phyloP scores from a whole-genome alignment of 2,888 invertebrate genomes.

The Operophtera brumata region DNA sequence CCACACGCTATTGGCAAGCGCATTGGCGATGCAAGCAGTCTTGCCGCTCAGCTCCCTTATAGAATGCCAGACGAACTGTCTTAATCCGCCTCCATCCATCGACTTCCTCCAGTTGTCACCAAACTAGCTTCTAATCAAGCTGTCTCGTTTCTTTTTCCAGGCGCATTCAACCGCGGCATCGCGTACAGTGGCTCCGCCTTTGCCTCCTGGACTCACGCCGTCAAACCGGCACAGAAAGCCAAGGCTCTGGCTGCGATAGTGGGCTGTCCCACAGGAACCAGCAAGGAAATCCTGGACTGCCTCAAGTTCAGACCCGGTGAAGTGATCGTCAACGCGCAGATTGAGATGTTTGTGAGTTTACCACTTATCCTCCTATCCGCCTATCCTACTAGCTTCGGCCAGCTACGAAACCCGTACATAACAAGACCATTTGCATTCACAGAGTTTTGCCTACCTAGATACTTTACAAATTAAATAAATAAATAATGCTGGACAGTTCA shows the following conservation, averaged over 20 bases:
- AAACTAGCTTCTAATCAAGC: not conserved
- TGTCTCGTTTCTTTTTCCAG: conserved; percentile 43
- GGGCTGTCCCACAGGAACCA: conserved; percentile 81
- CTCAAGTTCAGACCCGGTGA: conserved; percentile 82
- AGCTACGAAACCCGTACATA: no score
- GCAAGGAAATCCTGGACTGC: conserved; percentile 82
- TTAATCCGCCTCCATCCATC: no score
- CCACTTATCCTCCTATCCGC: not conserved
- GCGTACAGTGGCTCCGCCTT: conserved; percentile 87
- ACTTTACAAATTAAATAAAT: no score
- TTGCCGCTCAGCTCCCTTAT: no score
- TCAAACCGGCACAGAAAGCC: conserved; percentile 82
- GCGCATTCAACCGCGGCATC: conserved; percentile 82
- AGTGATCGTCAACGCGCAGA: conserved; percentile 79
- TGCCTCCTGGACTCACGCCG: conserved; percentile 81
- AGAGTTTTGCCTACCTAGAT: no score
- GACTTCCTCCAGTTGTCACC: no score
- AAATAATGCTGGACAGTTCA: no score
- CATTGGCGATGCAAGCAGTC: no score
- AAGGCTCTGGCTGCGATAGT: conserved; percentile 80
- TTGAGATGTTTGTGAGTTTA: conserved; percentile 78
- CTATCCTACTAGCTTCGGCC: not conserved
- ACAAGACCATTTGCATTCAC: no score
- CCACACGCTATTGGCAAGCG: no score
- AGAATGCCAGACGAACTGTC: no score